Conservation (phyloP, 2,113 vertebrate genomes). For the Ailuropoda melanoleuca region DNA sequence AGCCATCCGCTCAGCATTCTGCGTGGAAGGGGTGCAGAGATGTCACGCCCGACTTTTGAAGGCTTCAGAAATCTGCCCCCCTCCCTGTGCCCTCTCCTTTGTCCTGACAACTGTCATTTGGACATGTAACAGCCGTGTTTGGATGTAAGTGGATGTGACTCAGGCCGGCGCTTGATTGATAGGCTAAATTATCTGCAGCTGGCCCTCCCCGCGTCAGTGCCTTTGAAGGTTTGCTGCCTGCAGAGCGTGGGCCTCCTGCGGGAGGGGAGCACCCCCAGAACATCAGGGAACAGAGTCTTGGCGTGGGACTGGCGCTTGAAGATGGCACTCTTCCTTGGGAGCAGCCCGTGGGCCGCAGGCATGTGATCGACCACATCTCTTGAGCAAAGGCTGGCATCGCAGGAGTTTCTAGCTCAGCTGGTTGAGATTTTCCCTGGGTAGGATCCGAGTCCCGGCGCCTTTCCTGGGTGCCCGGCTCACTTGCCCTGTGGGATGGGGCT, state of each 20-base stretch:
- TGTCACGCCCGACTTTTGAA: accelerated
- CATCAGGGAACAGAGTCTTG: accelerated
- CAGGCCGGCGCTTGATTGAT: background rate
- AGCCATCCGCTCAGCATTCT: accelerated
- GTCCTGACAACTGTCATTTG: background rate
- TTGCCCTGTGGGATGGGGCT: accelerated
- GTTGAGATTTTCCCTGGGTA: accelerated
- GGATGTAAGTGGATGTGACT: background rate
- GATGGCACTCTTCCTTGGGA: accelerated
- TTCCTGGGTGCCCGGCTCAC: background rate
- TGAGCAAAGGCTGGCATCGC: background rate
- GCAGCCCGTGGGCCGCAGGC: background rate
- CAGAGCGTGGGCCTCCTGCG: background rate
- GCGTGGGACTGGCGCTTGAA: accelerated
- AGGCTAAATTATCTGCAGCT: background rate
- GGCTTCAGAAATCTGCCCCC: background rate
- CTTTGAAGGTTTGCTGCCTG: background rate
- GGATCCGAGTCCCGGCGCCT: background rate
- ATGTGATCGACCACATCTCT: accelerated
- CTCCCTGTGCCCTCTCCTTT: background rate
- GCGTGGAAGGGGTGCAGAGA: accelerated
- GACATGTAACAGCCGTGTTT: accelerated
- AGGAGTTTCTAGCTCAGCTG: background rate
- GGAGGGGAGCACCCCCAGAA: background rate
- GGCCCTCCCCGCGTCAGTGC: accelerated